These are phyloP conservation scores for Chionis minor DNA, from an alignment of 2,113 vertebrate genomes.

Conservation along the genomic window DNA sequence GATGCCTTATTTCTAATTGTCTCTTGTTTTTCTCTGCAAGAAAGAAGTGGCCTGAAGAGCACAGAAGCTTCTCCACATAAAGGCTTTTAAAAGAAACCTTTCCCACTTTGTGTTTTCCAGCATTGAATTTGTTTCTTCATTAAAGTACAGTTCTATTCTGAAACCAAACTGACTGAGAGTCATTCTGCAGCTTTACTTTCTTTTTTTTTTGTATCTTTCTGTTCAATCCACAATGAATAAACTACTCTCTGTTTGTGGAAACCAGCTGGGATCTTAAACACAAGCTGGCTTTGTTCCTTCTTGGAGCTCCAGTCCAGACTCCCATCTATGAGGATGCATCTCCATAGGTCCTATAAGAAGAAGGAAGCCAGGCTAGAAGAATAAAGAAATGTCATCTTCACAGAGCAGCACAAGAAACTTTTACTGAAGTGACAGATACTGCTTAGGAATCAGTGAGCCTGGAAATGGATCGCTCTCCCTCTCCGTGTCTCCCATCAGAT, in stretches of 20 bases:
- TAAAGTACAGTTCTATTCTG: background rate
- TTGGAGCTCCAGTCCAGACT: background rate
- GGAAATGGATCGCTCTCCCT: accelerated
- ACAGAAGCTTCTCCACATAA: background rate
- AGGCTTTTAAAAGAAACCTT: background rate
- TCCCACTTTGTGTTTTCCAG: background rate
- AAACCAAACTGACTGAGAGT: background rate
- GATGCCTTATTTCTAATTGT: background rate
- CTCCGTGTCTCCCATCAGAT: background rate
- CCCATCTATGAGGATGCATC: accelerated
- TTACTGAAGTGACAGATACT: background rate
- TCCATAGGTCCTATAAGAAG: background rate
- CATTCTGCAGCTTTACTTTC: background rate
- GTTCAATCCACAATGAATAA: background rate
- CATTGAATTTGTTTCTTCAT: background rate
- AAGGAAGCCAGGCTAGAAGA: background rate
- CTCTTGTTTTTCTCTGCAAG: background rate
- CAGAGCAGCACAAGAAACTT: background rate
- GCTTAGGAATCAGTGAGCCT: background rate
- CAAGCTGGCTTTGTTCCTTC: background rate
- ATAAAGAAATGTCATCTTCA: background rate
- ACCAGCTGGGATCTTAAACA: background rate
- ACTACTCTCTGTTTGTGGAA: background rate
- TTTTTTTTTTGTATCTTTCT: background rate
- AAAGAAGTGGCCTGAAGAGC: background rate